phyloP scores from a whole-genome alignment of 2,797 vertebrate species.

The Syngnathus rostellatus region DNA sequence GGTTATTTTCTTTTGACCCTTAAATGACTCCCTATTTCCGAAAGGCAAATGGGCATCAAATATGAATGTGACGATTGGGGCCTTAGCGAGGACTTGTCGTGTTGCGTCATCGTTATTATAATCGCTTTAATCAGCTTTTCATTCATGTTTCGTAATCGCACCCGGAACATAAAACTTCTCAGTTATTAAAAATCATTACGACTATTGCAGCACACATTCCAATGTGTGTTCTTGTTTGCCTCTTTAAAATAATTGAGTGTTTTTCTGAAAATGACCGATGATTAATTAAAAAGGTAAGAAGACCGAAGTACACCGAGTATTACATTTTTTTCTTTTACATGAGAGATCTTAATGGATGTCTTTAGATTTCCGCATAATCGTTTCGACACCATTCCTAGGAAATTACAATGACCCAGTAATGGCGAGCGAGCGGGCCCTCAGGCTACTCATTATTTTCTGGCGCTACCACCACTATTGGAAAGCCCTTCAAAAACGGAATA shows the following conservation, averaged over 20 bases:
- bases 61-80: not conserved
- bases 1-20: not conserved
- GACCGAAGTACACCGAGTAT: too few species aligned
- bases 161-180: not conserved
- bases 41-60: not conserved
- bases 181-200: not conserved
- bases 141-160: not conserved
- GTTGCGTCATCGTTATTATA: not conserved
- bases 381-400: too few species aligned
- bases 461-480: too few species aligned
- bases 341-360: too few species aligned
- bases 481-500: not conserved
- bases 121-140: slow-evolving; percentile 1
- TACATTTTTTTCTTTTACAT: too few species aligned
- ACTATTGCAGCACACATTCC: not conserved
- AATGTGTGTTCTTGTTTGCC: not conserved
- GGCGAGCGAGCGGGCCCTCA: too few species aligned
- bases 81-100: not conserved
- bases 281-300: not conserved
- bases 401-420: too few species aligned
- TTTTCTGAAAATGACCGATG: not conserved
- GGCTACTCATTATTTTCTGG: too few species aligned
- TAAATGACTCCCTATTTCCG: not conserved
- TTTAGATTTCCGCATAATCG: too few species aligned
- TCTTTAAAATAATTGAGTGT: not conserved